These are phyloP conservation scores for Lagria hirta DNA, from an alignment of 2,888 invertebrate species.

Conservation along the genomic window DNA sequence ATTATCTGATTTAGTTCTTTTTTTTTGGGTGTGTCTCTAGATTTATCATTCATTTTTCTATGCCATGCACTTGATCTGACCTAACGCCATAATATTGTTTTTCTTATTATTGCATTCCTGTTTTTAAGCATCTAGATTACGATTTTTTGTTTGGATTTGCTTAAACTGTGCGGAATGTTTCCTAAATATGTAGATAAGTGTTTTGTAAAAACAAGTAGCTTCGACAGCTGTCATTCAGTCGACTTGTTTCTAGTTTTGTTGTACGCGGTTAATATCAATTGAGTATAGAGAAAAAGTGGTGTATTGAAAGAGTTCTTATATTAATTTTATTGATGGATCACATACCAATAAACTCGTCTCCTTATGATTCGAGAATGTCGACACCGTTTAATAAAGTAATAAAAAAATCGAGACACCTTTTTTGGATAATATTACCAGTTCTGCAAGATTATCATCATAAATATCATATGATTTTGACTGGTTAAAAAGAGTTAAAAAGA, in stretches of 20 bases:
- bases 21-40: too few relatives aligned
- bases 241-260: conserved; percentile 23
- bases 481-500: neutral
- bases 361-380: conserved; percentile 36
- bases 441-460: conserved; percentile 10
- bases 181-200: too few relatives aligned
- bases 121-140: too few relatives aligned
- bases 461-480: conserved; percentile 7
- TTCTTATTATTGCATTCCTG: too few relatives aligned
- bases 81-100: too few relatives aligned
- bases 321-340: conserved; percentile 33
- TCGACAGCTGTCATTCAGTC: conserved; percentile 25
- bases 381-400: conserved; percentile 32
- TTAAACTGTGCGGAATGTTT: too few relatives aligned
- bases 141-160: too few relatives aligned
- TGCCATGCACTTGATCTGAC: too few relatives aligned
- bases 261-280: conserved; percentile 10
- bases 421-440: conserved; percentile 16
- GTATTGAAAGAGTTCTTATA: conserved; percentile 26
- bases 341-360: conserved; percentile 33
- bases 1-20: too few relatives aligned
- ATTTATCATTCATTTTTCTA: too few relatives aligned
- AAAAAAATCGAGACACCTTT: conserved; percentile 27
- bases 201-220: too few relatives aligned
- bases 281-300: conserved; percentile 20